Evolutionary conservation across 2,888 invertebrate genomes (phyloP), one percentile per base, ranked within the genome.

Genomic region (Tinea trinotella): DNA sequence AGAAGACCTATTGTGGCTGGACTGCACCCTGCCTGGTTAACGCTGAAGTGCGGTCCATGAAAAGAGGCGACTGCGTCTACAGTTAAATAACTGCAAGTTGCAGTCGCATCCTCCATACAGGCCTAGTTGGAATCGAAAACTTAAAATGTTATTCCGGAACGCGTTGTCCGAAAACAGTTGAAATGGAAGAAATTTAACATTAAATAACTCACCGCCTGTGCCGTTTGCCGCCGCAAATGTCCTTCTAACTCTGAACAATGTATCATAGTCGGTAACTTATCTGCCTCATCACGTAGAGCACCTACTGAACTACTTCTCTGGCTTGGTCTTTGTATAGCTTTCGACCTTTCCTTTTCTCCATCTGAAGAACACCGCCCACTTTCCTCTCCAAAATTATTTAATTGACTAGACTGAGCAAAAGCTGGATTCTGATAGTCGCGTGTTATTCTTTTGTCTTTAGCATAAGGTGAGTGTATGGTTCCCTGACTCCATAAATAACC

Each of bases 401-500:
- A 50, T 54, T 56, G 56, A 44, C 34, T 48, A 34, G 55, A 53
- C 12, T 22, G 17, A 30, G 54, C 54, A 62, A 66, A 61, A 54
- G 61, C 61, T 52, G 65, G 64, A 60, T 70, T 68, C 48, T 66
- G 67, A 57, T 60, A 75, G 50, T 74, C 68, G 53, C 77, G 69
- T 1, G 67, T 64, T n/a, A 35, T 54, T 13, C 40, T 44, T 49
- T 57, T 55, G 68, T 70, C 52, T 34, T 52, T 55, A 1, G 48
- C 19, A 35, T 58, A 53, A 19, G 61, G 61, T 15, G 59, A 57
- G 9, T 57, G 53, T 52, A 83, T 82, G 30, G 83, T 80, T 58
- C 79, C 79, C 61, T 83, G 83, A 56, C 75, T 76, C 80, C 80
- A 80, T 19, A 83, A 61, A 60, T 83, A 83, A 59, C 72, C 79